Evolutionary conservation across 2,797 vertebrate species (phyloP), one percentile per base, ranked within the genome.

Genomic region (Gephyroberyx darwinii): DNA sequence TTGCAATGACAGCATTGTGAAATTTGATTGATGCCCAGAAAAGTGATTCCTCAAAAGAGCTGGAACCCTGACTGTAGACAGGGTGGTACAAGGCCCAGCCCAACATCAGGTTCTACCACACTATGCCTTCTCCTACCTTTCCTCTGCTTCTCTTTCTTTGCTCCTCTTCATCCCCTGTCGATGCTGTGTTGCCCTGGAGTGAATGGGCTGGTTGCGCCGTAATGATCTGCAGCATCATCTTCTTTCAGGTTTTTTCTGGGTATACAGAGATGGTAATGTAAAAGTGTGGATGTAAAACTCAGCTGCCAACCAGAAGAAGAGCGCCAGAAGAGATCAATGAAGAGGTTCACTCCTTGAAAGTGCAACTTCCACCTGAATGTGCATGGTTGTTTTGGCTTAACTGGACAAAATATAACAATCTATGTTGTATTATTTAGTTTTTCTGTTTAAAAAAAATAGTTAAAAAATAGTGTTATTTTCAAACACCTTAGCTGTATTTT

Each of bases 61-160:
- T 33, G 9, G 33, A 48, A 53, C 14, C 13, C 56, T 53, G 52
- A 41, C 41, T 5, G 5, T 31, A 51, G 13, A 41, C 31, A 8
- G 5, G 13, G 1, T 5, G 2, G 30, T 10, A 14, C 31, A 35
- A 33, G 51, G 63, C 56, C 50, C 16, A 37, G 51, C 77, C 75
- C 51, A 59, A 41, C 77, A 47, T 47, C 83, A 72, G 75, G 81
- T 88, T 87, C 80, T 91, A 85, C 84, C 83, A 80, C 81, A 70
- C 79, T 45, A 5, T n/a, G 1, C 43, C 68, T 77, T 35, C 67
- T 81, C 66, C 69, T 65, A 41, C 59, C 58, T 78, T 74, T 78
- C 75, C 54, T 76, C 80, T 77, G 71, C 86, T 85, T 81, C 79
- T 81, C 80, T 82, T 71, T 83, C 86, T 82, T 85, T 47, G 77